A percentile compares a stretch with the other conserved stretches of the same genome.
Conservation (phyloP, 1,140 invertebrate species). For the Dendrolimus punctatus region DNA sequence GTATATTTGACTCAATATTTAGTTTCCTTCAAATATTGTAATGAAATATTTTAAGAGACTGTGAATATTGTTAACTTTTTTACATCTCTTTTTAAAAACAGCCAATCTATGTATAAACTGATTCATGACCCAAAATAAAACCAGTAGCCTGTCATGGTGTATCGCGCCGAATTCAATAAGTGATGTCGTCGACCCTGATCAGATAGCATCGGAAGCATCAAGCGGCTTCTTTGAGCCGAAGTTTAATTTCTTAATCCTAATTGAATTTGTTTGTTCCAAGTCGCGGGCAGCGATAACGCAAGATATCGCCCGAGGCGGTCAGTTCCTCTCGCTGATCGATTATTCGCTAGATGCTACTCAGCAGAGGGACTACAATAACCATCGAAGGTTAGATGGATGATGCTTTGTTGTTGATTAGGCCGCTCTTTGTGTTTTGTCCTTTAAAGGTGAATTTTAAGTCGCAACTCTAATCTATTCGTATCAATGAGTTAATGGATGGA, state of each 20-base stretch:
- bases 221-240: slow-evolving; percentile 48
- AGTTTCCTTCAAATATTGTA: no score
- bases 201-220: slow-evolving; percentile 34
- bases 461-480: slow-evolving; percentile 7
- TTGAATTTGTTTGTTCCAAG: slow-evolving; percentile 64
- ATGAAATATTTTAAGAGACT: no score
- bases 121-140: slow-evolving; percentile 12
- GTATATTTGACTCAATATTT: no score
- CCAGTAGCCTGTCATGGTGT: slow-evolving; percentile 24
- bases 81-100: no score
- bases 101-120: no score
- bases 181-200: slow-evolving; percentile 38
- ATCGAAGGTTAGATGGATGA: slow-evolving; percentile 32
- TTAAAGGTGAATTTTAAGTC: slow-evolving; percentile 30
- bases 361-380: slow-evolving; percentile 15
- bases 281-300: slow-evolving; percentile 37
- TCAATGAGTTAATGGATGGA: slow-evolving; percentile 5
- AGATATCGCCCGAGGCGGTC: slow-evolving; percentile 23
- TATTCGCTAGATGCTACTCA: slow-evolving; percentile 21
- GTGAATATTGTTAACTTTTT: no score
- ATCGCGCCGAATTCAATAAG: slow-evolving; percentile 39
- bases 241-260: slow-evolving; percentile 66
- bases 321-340: slow-evolving; percentile 24
- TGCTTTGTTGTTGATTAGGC: slow-evolving; percentile 27
- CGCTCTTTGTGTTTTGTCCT: slow-evolving; percentile 22